A percentile compares a stretch with the other conserved stretches of the same genome.
These are phyloP conservation scores for Vanessa atalanta DNA, from an alignment of 1,140 invertebrate species.

Conservation along the genomic window DNA sequence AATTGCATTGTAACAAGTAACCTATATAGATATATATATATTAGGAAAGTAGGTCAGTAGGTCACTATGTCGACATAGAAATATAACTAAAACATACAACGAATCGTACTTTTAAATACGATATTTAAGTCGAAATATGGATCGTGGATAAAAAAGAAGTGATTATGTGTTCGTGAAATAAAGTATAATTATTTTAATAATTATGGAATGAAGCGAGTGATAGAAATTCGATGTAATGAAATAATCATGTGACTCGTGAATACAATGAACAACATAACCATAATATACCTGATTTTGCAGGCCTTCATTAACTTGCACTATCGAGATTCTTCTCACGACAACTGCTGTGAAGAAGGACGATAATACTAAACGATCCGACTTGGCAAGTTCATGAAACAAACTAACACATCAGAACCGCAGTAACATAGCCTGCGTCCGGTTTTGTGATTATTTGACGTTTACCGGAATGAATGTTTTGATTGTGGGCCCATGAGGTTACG, in stretches of 20 bases:
- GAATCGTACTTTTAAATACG: neutral
- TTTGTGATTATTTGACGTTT: conserved; percentile 19
- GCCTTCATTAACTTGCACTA: conserved; percentile 61
- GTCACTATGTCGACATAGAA: neutral
- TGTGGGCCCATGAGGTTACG: conserved; percentile 47
- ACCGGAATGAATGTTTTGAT: conserved; percentile 32
- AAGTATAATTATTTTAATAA: no score
- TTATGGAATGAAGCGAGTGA: no score
- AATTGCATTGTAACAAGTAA: neutral
- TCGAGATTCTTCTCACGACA: conserved; percentile 43
- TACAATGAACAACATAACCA: conserved; percentile 6
- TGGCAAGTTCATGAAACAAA: conserved; percentile 43
- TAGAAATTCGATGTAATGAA: neutral
- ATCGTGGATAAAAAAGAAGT: no score
- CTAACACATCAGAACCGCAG: conserved; percentile 34
- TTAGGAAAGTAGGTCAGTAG: conserved; percentile 3
- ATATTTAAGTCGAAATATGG: no score
- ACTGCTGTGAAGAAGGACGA: conserved; percentile 18
- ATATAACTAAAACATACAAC: neutral
- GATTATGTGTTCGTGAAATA: no score
- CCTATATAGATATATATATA: neutral
- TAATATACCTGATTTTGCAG: conserved; percentile 64
- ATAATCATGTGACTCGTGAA: neutral
- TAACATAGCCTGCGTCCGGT: neutral
- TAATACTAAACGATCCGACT: conserved; percentile 12